A percentile compares a stretch with the other conserved stretches of the same genome.
Evolutionary conservation across 2,113 vertebrate species (phyloP).

Genomic region (Prunella himalayana): DNA sequence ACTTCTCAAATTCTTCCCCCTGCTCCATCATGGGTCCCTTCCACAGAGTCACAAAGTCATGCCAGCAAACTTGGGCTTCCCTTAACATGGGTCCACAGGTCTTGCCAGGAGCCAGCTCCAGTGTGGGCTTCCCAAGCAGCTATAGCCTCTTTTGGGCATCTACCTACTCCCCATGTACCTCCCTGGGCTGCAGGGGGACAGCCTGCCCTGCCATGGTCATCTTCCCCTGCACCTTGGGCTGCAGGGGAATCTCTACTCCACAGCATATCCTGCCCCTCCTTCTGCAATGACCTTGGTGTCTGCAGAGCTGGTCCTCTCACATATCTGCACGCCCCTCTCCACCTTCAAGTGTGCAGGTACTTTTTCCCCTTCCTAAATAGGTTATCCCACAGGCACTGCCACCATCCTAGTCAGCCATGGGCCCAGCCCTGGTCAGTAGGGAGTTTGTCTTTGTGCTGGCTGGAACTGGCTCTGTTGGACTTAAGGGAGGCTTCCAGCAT

Average conservation of each 20-base stretch:
- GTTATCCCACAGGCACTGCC: not conserved
- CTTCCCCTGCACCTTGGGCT: fast-evolving
- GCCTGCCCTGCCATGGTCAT: not conserved
- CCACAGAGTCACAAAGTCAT: fast-evolving
- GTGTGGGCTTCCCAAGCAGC: not conserved
- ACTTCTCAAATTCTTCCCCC: not conserved
- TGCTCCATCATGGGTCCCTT: not conserved
- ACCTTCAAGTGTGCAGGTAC: not conserved
- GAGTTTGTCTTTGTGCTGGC: fast-evolving
- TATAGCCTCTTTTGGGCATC: not conserved
- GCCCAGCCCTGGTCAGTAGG: not conserved
- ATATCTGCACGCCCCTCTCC: not conserved
- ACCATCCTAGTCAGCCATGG: fast-evolving
- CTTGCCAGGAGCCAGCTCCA: not conserved
- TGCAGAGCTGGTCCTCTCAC: not conserved
- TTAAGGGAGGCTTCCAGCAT: not conserved
- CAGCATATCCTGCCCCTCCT: not conserved
- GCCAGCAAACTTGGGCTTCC: not conserved
- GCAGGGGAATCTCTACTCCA: not conserved
- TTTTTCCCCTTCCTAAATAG: not conserved
- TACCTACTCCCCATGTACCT: not conserved
- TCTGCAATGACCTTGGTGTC: not conserved
- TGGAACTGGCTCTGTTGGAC: not conserved
- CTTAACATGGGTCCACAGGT: not conserved
- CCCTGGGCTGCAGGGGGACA: not conserved